Evolutionary conservation across 2,888 invertebrate genomes (phyloP).

Genomic region (Drosophila incognita): DNA sequence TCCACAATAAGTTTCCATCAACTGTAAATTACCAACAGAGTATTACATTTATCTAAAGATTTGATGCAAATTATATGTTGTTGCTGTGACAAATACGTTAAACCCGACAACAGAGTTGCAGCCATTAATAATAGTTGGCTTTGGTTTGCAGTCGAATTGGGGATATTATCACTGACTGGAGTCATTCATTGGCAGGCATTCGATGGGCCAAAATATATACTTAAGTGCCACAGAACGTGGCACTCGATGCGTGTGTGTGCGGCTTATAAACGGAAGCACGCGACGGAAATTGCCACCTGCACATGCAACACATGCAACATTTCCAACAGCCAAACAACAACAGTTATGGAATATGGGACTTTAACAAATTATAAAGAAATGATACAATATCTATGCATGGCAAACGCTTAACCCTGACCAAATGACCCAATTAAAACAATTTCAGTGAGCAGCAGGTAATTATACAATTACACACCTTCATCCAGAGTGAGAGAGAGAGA

Average conservation of each 20-base stretch:
- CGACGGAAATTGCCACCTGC: slow-evolving; percentile 69
- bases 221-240: slow-evolving; percentile 61
- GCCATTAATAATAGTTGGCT: slow-evolving; percentile 28
- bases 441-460: slow-evolving; percentile 5
- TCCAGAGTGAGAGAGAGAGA: not conserved
- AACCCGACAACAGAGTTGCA: not conserved
- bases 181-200: slow-evolving; percentile 40
- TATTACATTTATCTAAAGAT: no score
- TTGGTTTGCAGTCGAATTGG: slow-evolving; percentile 48
- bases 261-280: slow-evolving; percentile 70
- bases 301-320: slow-evolving; percentile 70
- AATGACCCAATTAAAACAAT: slow-evolving; percentile 68
- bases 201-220: slow-evolving; percentile 57
- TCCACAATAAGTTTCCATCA: not conserved
- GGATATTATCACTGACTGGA: slow-evolving; percentile 66
- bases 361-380: slow-evolving; percentile 63
- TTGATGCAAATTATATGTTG: not conserved
- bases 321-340: slow-evolving; percentile 12
- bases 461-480: not conserved
- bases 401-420: slow-evolving; percentile 70
- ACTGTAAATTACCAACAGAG: not conserved
- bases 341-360: slow-evolving; percentile 34
- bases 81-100: slow-evolving; percentile 5
- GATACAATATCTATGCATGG: slow-evolving; percentile 60
- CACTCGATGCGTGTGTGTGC: slow-evolving; percentile 47